Evolutionary conservation across 1,140 invertebrate species (phyloP).

Genomic region (Atta texana): DNA sequence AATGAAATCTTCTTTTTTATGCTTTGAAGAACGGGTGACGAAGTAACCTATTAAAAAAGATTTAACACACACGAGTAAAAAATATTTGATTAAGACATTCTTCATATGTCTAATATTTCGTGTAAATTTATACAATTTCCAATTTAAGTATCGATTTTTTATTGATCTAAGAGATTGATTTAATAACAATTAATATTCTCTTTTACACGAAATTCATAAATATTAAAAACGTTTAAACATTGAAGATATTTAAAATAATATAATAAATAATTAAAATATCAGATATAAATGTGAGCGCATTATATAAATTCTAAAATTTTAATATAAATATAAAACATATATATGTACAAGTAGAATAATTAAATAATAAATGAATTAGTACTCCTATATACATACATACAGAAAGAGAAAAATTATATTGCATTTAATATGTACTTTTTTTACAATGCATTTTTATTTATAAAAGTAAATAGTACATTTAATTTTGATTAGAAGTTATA

Average conservation of each 20-base stretch:
- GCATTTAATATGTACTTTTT: not conserved
- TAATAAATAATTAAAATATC: not conserved
- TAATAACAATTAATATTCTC: not conserved
- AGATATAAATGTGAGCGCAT: not conserved
- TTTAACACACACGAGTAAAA: too few species aligned
- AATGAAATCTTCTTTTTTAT: not conserved
- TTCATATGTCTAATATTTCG: too few species aligned
- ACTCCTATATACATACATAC: not conserved
- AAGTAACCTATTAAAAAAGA: not conserved
- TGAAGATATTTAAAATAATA: not conserved
- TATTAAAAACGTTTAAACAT: not conserved
- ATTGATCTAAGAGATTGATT: not conserved
- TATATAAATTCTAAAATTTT: not conserved
- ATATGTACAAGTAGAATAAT: not conserved
- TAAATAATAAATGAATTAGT: not conserved
- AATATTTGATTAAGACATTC: too few species aligned
- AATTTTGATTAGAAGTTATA: constrained; percentile 17
- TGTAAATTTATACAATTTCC: too few species aligned
- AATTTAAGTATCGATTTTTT: too few species aligned
- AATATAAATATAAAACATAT: not conserved
- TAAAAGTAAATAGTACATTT: not conserved
- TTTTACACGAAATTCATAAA: not conserved
- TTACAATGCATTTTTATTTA: not conserved
- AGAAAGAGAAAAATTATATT: not conserved
- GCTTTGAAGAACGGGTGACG: not conserved